These are phyloP conservation scores for Syndactyla subalaris DNA, from an alignment of 2,797 vertebrate species.

Conservation along the genomic window DNA sequence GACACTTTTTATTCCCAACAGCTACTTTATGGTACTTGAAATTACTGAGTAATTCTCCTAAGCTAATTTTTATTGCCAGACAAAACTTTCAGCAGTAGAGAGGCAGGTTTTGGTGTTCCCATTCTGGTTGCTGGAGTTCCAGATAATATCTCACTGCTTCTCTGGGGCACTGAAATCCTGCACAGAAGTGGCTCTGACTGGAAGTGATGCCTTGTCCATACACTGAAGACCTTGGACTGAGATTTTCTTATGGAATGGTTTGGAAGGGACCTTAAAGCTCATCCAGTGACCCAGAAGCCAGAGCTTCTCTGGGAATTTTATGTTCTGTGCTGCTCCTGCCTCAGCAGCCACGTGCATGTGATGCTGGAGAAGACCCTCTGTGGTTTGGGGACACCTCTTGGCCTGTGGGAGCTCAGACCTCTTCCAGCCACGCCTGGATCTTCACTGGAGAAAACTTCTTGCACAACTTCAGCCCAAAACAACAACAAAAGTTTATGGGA, in stretches of 20 bases:
- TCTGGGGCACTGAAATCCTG: not conserved
- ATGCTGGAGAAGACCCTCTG: not conserved
- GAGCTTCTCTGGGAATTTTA: not conserved
- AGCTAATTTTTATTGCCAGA: slow-evolving; percentile 60
- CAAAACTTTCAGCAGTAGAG: slow-evolving; percentile 32
- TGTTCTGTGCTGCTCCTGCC: not conserved
- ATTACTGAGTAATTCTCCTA: slow-evolving; percentile 62
- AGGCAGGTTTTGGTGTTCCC: not conserved
- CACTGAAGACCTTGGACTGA: not conserved
- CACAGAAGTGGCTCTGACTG: not conserved
- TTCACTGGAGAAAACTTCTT: not conserved
- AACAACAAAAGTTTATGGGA: not conserved
- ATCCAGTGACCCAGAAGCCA: not conserved
- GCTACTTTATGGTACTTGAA: slow-evolving; percentile 70
- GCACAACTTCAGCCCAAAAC: not conserved
- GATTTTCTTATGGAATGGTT: not conserved
- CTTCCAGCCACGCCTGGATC: not conserved
- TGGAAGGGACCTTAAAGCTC: not conserved
- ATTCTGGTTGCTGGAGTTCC: not conserved
- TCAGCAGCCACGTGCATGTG: accelerated
- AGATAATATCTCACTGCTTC: not conserved
- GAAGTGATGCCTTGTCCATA: not conserved
- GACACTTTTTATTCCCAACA: slow-evolving; percentile 73
- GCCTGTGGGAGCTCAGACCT: not conserved
- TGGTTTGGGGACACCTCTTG: not conserved